Evolutionary conservation across 2,888 invertebrate genomes (phyloP), one percentile per base, ranked within the genome.

Genomic region (Altica lythri): DNA sequence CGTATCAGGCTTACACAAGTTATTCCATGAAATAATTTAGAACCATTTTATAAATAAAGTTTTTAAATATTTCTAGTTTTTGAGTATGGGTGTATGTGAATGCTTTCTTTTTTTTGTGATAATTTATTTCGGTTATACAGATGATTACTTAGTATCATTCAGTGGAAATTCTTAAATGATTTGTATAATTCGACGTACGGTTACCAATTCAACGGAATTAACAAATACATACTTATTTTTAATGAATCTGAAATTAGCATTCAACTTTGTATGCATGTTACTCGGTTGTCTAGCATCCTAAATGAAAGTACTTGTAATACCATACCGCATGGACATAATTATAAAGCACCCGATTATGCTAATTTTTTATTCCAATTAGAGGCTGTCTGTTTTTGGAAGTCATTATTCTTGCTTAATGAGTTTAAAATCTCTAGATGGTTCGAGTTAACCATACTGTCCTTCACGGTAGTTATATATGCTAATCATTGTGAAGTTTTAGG

Each of bases 331-430:
- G 52, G 17, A 45, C 14, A 17, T 22, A 52, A 52, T 45, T 46
- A 52, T 17, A 46, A 52, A 46, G 29, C 25, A 44, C 22, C 37
- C 18, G 19, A 52, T 52, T 46, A 52, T 52, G 46, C 40, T 40
- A 46, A 52, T 52, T 29, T 35, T 46, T 38, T 35, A 46, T 32
- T 45, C 52, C 32, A 40, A 46, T 46, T 52, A 37, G 40, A 22
- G 16, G 52, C 27, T 46, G 38, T 46, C 52, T 47, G 18, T 47
- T 14, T 47, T 32, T 47, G 47, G 47, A 27, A 37, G 47, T 27
- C 14, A 22, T 47, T 47, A 47, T 47, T 37, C 25, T 35, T n/a
- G 16, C 22, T 46, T 46, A 46, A 46, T 35, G 34, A 32, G 47
- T 37, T 46, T 27, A 37, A 25, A 12, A 16, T 37, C 47, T 47